Evolutionary conservation across 2,888 invertebrate species (phyloP).

Genomic region (Aproaerema taeniolella): DNA sequence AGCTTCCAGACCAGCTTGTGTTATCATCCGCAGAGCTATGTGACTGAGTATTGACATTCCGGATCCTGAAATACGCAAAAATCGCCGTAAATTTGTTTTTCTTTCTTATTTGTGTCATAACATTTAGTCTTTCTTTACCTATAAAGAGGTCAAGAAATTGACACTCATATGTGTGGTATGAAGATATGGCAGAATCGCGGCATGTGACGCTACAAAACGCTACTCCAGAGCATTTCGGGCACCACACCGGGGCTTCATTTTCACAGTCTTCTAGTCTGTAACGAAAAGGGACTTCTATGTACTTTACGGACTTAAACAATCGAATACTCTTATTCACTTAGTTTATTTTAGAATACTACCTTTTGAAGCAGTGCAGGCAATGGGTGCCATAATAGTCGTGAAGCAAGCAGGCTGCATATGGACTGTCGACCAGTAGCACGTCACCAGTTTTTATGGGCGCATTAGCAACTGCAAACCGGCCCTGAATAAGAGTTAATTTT

Average conservation of each 20-base stretch:
- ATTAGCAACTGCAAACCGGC: conserved; percentile 83
- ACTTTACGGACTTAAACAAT: no score
- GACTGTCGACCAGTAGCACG: conserved; percentile 82
- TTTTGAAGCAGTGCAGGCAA: conserved; percentile 87
- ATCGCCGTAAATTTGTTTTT: neutral
- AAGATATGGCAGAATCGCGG: conserved; percentile 77
- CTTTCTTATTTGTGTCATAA: no score
- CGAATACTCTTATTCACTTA: no score
- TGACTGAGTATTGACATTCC: conserved; percentile 90
- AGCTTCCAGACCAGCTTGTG: conserved; percentile 78
- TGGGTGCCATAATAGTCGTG: conserved; percentile 86
- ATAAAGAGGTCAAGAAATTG: conserved; percentile 84
- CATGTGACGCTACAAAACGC: conserved; percentile 85
- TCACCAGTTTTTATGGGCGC: conserved; percentile 82
- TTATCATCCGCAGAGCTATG: conserved; percentile 86
- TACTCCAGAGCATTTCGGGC: conserved; percentile 84
- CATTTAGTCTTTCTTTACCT: conserved; percentile 77
- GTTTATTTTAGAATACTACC: conserved; percentile 66
- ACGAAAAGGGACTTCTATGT: no score
- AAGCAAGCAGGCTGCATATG: conserved; percentile 85
- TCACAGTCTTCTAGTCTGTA: conserved; percentile 43
- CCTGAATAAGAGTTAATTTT: no score
- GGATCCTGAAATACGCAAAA: conserved; percentile 74
- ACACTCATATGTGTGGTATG: conserved; percentile 88
- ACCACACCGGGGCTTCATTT: conserved; percentile 80